These are phyloP conservation scores for Cossypha heuglini DNA, from an alignment of 2,797 vertebrate species.

Conservation along the genomic window DNA sequence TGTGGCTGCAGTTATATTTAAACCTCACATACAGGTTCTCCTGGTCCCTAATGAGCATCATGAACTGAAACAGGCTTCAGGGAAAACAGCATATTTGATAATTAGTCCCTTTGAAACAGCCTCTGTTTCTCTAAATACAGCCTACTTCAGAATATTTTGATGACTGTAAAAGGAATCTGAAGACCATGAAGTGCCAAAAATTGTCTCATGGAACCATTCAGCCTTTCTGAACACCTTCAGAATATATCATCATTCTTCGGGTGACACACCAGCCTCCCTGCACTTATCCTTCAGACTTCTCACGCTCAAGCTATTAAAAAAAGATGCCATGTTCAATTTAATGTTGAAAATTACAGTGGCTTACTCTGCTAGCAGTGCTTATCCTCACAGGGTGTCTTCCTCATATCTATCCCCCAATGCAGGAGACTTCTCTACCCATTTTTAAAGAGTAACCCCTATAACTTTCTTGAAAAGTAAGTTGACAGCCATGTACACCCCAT, in stretches of 20 bases:
- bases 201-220: background rate
- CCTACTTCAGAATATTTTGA: constrained; percentile 31
- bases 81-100: constrained; percentile 49
- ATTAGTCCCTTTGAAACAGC: constrained; percentile 65
- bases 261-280: background rate
- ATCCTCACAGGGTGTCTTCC: background rate
- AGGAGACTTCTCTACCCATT: background rate
- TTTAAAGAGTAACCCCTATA: background rate
- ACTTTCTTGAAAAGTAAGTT: background rate
- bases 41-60: background rate
- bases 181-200: background rate
- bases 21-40: constrained; percentile 9
- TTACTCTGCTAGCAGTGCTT: background rate
- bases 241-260: background rate
- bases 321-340: background rate
- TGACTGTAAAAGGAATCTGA: background rate
- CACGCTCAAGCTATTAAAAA: background rate
- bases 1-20: constrained; percentile 37
- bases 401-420: background rate
- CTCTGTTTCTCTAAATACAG: background rate
- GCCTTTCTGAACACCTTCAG: background rate
- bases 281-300: background rate
- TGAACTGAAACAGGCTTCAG: constrained; percentile 22
- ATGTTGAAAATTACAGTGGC: background rate
- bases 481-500: background rate